These are phyloP conservation scores for Trichacis sp. DNA, from an alignment of 2,888 invertebrate species.

Conservation along the genomic window DNA sequence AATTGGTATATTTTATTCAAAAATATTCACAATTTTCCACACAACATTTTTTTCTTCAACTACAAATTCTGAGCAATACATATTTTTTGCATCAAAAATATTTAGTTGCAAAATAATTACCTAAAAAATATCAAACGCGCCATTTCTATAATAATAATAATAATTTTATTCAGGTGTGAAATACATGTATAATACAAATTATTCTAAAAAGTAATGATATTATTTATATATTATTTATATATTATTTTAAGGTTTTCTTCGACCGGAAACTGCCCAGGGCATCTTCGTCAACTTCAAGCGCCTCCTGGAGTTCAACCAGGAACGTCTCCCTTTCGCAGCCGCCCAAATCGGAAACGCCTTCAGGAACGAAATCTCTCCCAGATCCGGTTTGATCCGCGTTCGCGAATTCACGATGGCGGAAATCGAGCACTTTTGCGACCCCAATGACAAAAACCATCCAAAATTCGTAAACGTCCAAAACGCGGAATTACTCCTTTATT, in stretches of 20 bases:
- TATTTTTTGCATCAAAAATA: too few species aligned
- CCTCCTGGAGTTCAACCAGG: constrained; percentile 96
- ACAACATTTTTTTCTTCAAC: too few species aligned
- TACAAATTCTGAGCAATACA: too few species aligned
- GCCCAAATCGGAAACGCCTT: constrained; percentile 99
- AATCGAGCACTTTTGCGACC: constrained; percentile 99
- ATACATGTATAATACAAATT: too few species aligned
- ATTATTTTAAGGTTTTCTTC: constrained; percentile 91
- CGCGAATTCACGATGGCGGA: constrained; percentile 99
- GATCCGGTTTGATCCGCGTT: constrained; percentile 91
- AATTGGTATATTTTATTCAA: too few species aligned
- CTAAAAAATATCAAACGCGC: too few species aligned
- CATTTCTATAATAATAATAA: too few species aligned
- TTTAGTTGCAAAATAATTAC: too few species aligned
- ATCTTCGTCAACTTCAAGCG: constrained; percentile 99
- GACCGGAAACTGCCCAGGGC: constrained; percentile 99
- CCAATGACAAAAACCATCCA: constrained; percentile 85
- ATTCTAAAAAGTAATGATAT: too few species aligned
- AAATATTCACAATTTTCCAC: too few species aligned
- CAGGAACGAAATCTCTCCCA: constrained; percentile 98
- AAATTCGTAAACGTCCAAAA: constrained; percentile 87
- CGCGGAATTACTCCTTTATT: constrained; percentile 86
- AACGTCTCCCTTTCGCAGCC: constrained; percentile 95
- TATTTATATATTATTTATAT: too few species aligned
- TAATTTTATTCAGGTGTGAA: too few species aligned